Evolutionary conservation across 2,888 invertebrate genomes (phyloP).

Genomic region (Mesorhabditis spiculigera): DNA sequence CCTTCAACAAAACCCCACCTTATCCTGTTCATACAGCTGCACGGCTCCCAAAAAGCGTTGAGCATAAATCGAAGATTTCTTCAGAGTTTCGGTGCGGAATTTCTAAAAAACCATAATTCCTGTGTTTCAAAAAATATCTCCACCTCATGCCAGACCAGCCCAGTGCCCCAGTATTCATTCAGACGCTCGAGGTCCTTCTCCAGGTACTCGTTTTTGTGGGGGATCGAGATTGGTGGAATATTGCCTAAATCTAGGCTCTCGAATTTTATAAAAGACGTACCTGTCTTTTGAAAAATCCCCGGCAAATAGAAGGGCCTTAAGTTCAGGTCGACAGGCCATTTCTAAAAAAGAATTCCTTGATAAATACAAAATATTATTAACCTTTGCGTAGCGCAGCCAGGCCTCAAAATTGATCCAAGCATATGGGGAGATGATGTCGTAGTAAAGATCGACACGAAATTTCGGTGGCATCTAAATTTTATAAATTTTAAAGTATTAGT

Average conservation of each 20-base stretch:
- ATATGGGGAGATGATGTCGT: constrained; percentile 4
- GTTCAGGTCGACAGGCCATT: constrained; percentile 3
- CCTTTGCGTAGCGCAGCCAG: neutral
- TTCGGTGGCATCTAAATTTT: neutral
- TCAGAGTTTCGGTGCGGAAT: neutral
- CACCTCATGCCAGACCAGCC: constrained; percentile 1
- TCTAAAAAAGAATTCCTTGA: neutral
- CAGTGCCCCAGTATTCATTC: constrained; percentile 6
- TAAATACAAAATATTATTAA: neutral
- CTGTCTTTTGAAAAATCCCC: constrained; percentile 4
- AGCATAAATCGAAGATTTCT: neutral
- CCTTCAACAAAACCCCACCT: neutral
- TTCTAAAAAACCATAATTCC: neutral
- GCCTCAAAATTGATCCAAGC: constrained; percentile 6
- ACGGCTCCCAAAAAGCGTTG: constrained; percentile 3
- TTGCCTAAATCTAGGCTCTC: neutral
- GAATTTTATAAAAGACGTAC: neutral
- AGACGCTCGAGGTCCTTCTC: neutral
- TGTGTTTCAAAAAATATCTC: neutral
- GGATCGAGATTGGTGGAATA: constrained; percentile 6
- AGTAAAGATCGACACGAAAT: constrained; percentile 2
- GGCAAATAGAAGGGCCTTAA: neutral
- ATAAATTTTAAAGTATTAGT: too few relatives aligned
- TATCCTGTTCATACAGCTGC: constrained; percentile 1
- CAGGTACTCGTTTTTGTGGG: neutral